Evolutionary conservation across 2,888 invertebrate species (phyloP), one percentile per base, ranked within the genome.

Genomic region (Seira musarum): DNA sequence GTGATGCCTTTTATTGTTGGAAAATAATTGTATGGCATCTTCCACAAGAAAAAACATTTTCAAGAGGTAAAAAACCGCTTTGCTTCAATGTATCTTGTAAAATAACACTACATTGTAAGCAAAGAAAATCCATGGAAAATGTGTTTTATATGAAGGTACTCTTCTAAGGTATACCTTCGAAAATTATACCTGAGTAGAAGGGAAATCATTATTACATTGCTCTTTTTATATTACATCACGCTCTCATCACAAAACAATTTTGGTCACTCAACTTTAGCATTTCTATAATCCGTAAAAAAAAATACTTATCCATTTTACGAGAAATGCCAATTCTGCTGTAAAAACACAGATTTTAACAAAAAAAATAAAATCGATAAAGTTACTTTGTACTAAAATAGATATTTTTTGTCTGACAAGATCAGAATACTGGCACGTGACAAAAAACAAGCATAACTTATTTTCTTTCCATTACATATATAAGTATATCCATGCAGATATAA

Each of bases 41-140:
- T n/a, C 49, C 13, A 49, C 49, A 30, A 57, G 22, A 61, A 24
- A 30, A 75, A 75, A n/a, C 13, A 35, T 53, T 40, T 67, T 46
- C 1, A 64, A 70, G 70, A 64, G 70, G 53, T 60, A 24, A 69
- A 71, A 77, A 78, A 71, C 77, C 69, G 77, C 66, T 63, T 63
- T 30, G 15, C 22, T 19, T 5, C 22, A 49, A n/a, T 49, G 15
- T n/a, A n/a, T 49, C 2, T n/a, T 49, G 49, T 49, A 8, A n/a
- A 40, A 40, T 40, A 40, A 13, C 6, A 8, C 6, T 13, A 13
- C 40, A 40, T 5, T 5, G 40, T 5, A 40, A 40, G 40, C 3
- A 49, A 8, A n/a, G 15, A 49, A 30, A 30, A 30, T 5, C 8
- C 30, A 30, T 30, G 49, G 49, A n/a, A 49, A 49, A 49, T 49